Evolutionary conservation across 1,140 invertebrate genomes (phyloP), one percentile per base, ranked within the genome.

Genomic region (Macrotrachela quadricornifera): DNA sequence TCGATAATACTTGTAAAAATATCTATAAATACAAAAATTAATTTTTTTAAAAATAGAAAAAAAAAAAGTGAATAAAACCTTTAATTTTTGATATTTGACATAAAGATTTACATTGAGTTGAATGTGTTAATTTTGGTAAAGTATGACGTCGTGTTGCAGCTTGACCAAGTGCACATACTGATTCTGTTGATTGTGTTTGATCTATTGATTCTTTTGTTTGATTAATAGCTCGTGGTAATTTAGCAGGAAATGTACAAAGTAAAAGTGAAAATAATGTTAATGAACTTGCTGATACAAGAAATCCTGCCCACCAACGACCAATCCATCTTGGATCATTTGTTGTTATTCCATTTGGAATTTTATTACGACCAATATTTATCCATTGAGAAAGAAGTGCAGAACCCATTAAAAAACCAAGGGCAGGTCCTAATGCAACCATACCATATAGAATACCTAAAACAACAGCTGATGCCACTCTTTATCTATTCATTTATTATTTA

Each of bases 231-330:
- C 21, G 42, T 18, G n/a, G n/a, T 17, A 53, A 38, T 1, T 30
- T 41, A 30, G 46, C 51, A 10, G 51, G 51, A 47, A 53, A 53
- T 39, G 51, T 37, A 0, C 46, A 12, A 0, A 53, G n/a, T 3
- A 53, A 12, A 21, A 53, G 15, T 21, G 51, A 53, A n/a, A 47
- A 12, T 2, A 53, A 36, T 15, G 46, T 18, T n/a, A 53, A 44
- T 1, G 40, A 15, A 8, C 36, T 42, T 9, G 51, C 36, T 10
- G 40, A 38, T 40, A 53, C 17, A 21, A 53, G 15, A 47, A 47
- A 53, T 41, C 51, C 51, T 16, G 46, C n/a, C 13, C 46, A 53
- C 51, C 51, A 53, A 46, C 51, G 38, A 42, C 51, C 51, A 17
- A 53, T 44, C 51, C 51, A 53, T 41, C 36, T 40, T 9, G 51